Conservation (phyloP, 2,113 vertebrate genomes). For the Nycticryphes semicollaris region DNA sequence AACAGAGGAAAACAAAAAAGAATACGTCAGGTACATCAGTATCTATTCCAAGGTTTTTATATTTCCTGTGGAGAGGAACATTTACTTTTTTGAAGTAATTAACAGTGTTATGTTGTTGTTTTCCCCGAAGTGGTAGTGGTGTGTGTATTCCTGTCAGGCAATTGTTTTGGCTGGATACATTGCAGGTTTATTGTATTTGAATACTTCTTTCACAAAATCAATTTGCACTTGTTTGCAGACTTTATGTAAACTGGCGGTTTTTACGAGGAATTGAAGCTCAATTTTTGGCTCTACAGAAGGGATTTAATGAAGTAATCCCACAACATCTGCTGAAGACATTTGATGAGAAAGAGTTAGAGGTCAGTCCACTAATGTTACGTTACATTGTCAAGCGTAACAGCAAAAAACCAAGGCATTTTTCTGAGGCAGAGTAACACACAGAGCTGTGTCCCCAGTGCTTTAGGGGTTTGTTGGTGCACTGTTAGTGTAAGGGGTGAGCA, state of each 20-base stretch:
- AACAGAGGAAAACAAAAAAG: conserved; percentile 97
- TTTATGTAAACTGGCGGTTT: conserved; percentile 99
- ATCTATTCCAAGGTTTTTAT: not conserved
- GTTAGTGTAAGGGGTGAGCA: not conserved
- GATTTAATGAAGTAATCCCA: conserved; percentile 99
- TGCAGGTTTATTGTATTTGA: not conserved
- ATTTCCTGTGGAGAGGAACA: rapidly evolving
- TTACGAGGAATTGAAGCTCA: conserved; percentile 97
- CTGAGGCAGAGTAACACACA: not conserved
- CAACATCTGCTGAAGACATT: conserved; percentile 98
- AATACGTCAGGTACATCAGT: conserved; percentile 86
- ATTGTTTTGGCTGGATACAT: not conserved
- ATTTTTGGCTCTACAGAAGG: conserved; percentile 97
- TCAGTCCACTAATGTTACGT: conserved; percentile 60
- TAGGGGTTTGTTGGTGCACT: not conserved
- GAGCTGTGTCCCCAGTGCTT: not conserved
- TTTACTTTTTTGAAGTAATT: not conserved
- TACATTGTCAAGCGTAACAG: not conserved
- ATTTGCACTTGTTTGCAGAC: conserved; percentile 69
- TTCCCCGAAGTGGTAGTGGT: not conserved
- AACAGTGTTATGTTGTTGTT: not conserved
- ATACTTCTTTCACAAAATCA: not conserved
- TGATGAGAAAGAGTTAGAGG: conserved; percentile 98
- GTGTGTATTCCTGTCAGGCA: not conserved
- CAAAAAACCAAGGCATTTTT: not conserved